A percentile compares a stretch with the other conserved stretches of the same genome.
Evolutionary conservation across 1,140 invertebrate genomes (phyloP).

Genomic region (Apis florea): DNA sequence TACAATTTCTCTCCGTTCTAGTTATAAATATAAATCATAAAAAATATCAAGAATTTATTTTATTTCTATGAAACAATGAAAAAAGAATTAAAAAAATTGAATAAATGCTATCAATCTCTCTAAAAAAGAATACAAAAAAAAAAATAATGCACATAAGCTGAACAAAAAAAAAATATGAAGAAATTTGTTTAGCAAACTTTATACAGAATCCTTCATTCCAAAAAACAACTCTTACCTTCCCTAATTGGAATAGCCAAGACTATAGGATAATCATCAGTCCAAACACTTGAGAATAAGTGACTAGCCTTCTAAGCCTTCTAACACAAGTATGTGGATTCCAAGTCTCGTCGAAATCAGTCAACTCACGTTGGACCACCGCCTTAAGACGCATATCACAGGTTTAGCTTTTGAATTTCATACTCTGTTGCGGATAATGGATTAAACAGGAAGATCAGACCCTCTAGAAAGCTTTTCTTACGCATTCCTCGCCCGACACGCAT

Average conservation of each 20-base stretch:
- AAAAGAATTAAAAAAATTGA: background rate
- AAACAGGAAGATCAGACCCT: background rate
- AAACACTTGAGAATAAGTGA: background rate
- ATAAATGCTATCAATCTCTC: too few relatives aligned
- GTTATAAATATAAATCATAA: background rate
- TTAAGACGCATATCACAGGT: background rate
- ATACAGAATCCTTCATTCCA: background rate
- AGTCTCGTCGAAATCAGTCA: background rate
- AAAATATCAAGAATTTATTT: background rate
- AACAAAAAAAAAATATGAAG: background rate
- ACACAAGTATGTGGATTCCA: background rate
- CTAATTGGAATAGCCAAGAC: background rate
- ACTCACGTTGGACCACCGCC: conserved; percentile 1
- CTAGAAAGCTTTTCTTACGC: conserved; percentile 42
- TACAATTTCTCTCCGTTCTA: background rate
- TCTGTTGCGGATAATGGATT: conserved; percentile 8
- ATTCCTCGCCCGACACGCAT: conserved; percentile 5
- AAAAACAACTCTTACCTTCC: background rate
- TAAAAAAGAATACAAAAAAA: background rate
- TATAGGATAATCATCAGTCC: background rate
- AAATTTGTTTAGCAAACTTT: background rate
- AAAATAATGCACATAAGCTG: background rate
- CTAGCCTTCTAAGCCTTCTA: background rate
- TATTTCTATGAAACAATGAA: background rate
- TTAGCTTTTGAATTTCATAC: conserved; percentile 18